A percentile compares a stretch with the other conserved stretches of the same genome.
Evolutionary conservation across 2,888 invertebrate species (phyloP).

Genomic region (Cheilosia pagana): DNA sequence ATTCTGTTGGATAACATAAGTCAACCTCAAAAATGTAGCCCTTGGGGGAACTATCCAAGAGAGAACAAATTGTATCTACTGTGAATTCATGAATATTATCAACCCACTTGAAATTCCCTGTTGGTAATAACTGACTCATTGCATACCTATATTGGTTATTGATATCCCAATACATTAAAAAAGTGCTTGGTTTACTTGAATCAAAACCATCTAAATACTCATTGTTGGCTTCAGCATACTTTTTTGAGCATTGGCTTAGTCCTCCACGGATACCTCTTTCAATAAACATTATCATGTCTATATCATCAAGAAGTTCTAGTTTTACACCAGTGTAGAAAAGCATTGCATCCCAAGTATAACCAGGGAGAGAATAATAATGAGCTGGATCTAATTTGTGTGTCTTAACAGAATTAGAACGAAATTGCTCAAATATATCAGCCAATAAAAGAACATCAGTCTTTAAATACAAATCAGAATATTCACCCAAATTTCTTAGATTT

Average conservation of each 20-base stretch:
- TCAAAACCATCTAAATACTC: conserved; percentile 1
- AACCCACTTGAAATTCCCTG: too few relatives aligned
- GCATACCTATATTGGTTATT: conserved; percentile 22
- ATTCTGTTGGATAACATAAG: conserved; percentile 2
- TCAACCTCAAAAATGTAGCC: conserved; percentile 16
- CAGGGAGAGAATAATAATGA: conserved; percentile 19
- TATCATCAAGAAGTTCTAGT: not conserved
- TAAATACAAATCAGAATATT: too few relatives aligned
- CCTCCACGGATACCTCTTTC: conserved; percentile 23
- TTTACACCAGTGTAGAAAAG: not conserved
- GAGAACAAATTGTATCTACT: not conserved
- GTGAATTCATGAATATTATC: conserved; percentile 9
- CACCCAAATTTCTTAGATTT: too few relatives aligned
- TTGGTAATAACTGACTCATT: too few relatives aligned
- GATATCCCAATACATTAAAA: conserved; percentile 23
- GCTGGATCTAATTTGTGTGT: conserved; percentile 17
- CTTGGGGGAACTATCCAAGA: not conserved
- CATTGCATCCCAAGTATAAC: conserved; percentile 18
- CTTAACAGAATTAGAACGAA: not conserved
- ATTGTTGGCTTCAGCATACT: not conserved
- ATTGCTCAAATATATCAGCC: too few relatives aligned
- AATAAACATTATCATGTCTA: conserved; percentile 11
- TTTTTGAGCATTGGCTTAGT: conserved; percentile 15
- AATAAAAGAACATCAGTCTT: too few relatives aligned
- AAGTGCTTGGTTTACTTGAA: not conserved